Base-by-base conservation (phyloP, 2,113 vertebrate genomes). In the Cisticola juncidis region DNA sequence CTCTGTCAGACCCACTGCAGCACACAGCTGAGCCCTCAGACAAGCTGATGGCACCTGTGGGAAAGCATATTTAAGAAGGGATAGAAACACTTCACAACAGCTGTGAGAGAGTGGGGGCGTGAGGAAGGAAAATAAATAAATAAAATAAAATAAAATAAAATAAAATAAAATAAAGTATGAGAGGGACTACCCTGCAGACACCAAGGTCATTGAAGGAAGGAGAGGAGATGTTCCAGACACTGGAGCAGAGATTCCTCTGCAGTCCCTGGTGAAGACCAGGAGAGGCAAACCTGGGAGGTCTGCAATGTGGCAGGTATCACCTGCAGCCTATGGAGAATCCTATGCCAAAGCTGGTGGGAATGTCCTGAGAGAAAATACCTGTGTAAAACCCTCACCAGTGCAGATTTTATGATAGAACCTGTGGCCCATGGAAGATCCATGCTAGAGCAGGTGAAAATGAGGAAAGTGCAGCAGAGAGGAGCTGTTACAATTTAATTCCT, bases 341-440 rank as follows among this genome's bases (percentile, higher is more conserved):
- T 14, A 5, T 4, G 5, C 12, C 5, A 9, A 23, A 44, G 14
- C 13, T 74, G 10, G 13, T 38, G 14, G 25, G 6, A 1, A 4
- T 40, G 24, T 4, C 11, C 10, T 64, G 58, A n/a, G 16, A 14
- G 8, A 64, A 65, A 11, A 15, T 60, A 12, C 11, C 13, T 4
- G 1, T 29, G 24, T 20, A 47, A 17, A 62, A 3, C 9, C 8
- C 15, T 21, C 2, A 8, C 6, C 14, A 31, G 19, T 15, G 25
- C 5, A 65, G 9, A 5, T 56, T 74, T 73, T 70, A 36, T 82
- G 31, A 13, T 7, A 62, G 50, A 47, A 81, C 21, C 8, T 12
- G 4, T 53, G 47, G 16, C 23, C 4, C 0, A 0, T 31, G n/a
- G 12, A 70, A 29, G 21, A 60, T 19, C 5, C 7, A 50, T 0